Percentiles rank a stretch among this genome's conserved stretches.
Evolutionary conservation across 1,140 invertebrate species (phyloP).

Genomic region (Pogonomyrmex californicus): DNA sequence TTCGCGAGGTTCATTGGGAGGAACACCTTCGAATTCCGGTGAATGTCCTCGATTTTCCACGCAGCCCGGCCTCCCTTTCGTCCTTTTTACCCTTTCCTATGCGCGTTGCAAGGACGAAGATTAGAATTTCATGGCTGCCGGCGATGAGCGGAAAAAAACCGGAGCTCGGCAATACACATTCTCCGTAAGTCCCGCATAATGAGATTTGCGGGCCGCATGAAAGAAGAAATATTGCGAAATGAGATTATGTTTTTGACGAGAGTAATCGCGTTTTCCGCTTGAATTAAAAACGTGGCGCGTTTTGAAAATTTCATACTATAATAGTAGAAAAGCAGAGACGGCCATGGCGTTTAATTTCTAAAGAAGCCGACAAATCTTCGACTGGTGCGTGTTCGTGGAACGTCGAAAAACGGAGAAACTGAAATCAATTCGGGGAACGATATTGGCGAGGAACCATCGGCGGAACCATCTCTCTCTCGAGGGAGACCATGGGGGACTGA

Average conservation of each 20-base stretch:
- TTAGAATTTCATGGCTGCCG: constrained; percentile 50
- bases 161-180: constrained; percentile 6
- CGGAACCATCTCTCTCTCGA: too few relatives aligned
- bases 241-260: constrained; percentile 24
- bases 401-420: too few relatives aligned
- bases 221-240: constrained; percentile 45
- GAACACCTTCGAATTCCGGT: constrained; percentile 66
- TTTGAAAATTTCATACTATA: not conserved
- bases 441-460: too few relatives aligned
- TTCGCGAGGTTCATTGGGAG: constrained; percentile 65
- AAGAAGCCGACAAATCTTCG: too few relatives aligned
- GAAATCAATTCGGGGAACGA: too few relatives aligned
- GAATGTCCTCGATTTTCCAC: constrained; percentile 78
- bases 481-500: too few relatives aligned
- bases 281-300: not conserved
- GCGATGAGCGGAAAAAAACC: constrained; percentile 10
- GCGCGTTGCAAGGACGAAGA: constrained; percentile 34
- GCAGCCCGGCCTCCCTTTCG: constrained; percentile 43
- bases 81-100: not conserved
- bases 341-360: too few relatives aligned
- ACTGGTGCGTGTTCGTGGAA: too few relatives aligned
- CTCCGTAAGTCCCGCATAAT: constrained; percentile 41
- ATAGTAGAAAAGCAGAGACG: not conserved
- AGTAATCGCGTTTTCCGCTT: constrained; percentile 18
- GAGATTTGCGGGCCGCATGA: constrained; percentile 48